Base-by-base conservation (phyloP, 2,888 invertebrate genomes). In the Lucinisca nassula region DNA sequence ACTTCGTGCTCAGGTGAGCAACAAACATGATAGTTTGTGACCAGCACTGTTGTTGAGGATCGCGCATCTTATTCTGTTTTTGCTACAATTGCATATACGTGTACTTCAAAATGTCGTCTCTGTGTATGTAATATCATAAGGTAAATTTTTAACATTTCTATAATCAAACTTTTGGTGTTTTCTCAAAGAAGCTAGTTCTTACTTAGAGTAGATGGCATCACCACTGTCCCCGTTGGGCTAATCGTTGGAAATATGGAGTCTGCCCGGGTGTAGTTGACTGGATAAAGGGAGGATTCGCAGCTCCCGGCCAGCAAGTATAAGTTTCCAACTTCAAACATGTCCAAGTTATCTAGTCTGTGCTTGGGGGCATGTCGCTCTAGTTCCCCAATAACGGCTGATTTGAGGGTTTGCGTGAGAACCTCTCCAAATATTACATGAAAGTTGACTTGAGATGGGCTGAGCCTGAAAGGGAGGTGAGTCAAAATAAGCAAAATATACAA, bases 401-500 rank as follows among this genome's bases (percentile, higher is more conserved):
- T 82, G 45, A 92, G 67, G 3, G 88, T 79, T n/a, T 72, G 55
- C 0, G 91, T 91, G 3, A 91, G 80, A 74, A 88, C 76, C 61
- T 90, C 90, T 35, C 88, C 88, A 58, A 92, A 92, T 75, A 90
- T 86, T 40, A 92, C 83, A 35, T 92, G 91, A 78, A 92, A 92
- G 77, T 90, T 92, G 0, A 91, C 90, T 45, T 81, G 80, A 14
- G 88, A 82, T 35, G 91, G 91, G 12, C n/a, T n/a, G n/a, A n/a
- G n/a, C n/a, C n/a, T n/a, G n/a, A n/a, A n/a, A n/a, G n/a, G n/a
- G n/a, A n/a, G n/a, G n/a, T n/a, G n/a, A n/a, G n/a, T n/a, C n/a
- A n/a, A n/a, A n/a, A n/a, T n/a, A n/a, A n/a, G n/a, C n/a, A n/a
- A n/a, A n/a, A n/a, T n/a, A n/a, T n/a, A n/a, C n/a, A n/a, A n/a